Percentiles rank a stretch among this genome's conserved stretches.
phyloP scores from a whole-genome alignment of 2,113 vertebrate genomes.

The Dissostichus mawsoni region DNA sequence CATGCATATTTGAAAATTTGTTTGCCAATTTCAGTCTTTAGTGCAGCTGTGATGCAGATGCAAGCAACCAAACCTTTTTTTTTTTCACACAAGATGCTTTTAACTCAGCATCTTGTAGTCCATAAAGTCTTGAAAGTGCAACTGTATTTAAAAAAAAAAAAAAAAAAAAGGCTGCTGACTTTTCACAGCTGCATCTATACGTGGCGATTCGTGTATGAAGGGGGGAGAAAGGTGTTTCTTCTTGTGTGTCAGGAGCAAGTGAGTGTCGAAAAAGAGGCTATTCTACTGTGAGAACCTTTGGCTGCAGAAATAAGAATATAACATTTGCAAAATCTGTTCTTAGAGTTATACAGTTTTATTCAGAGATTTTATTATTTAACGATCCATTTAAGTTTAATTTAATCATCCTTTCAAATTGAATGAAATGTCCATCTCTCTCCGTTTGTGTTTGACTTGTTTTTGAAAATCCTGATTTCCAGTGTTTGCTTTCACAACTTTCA shows the following conservation, averaged over 20 bases:
- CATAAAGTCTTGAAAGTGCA: constrained; percentile 64
- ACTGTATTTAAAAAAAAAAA: constrained; percentile 36
- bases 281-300: constrained; percentile 6
- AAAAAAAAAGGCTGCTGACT: constrained; percentile 48
- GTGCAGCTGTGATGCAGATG: constrained; percentile 56
- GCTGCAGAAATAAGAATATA: neutral
- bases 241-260: neutral
- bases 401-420: neutral
- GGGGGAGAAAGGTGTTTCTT: constrained; percentile 17
- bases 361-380: neutral
- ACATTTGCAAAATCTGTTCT: neutral
- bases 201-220: constrained; percentile 37
- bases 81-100: constrained; percentile 32
- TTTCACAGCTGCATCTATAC: constrained; percentile 54
- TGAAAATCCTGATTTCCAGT: constrained; percentile 32
- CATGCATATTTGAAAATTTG: constrained; percentile 23
- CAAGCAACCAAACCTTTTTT: neutral
- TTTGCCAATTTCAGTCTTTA: constrained; percentile 3
- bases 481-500: constrained; percentile 80
- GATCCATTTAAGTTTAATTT: neutral
- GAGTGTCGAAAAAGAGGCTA: constrained; percentile 7
- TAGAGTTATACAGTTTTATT: neutral
- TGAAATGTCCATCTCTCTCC: neutral
- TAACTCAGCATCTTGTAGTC: constrained; percentile 37
- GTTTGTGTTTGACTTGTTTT: neutral